These are phyloP conservation scores for Noctua fimbriata DNA, from an alignment of 2,888 invertebrate species.

Conservation along the genomic window DNA sequence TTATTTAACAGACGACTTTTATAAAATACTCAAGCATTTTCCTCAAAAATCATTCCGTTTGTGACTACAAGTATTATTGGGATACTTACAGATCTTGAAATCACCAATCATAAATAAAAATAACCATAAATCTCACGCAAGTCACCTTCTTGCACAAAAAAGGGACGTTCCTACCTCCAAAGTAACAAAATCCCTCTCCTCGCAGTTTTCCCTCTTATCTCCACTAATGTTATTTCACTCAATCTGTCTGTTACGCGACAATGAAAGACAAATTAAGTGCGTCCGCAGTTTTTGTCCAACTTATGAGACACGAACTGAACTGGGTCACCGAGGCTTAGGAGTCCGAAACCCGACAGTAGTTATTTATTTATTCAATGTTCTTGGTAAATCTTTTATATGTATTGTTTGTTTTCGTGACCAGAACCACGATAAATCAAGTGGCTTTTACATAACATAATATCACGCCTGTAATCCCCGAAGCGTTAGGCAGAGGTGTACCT, in stretches of 20 bases:
- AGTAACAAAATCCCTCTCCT: slow-evolving; percentile 2
- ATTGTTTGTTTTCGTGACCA: slow-evolving; percentile 5
- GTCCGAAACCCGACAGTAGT: slow-evolving; percentile 7
- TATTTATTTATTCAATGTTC: slow-evolving; percentile 49
- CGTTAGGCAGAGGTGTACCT: too few species aligned
- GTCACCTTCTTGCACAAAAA: neutral
- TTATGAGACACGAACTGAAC: slow-evolving; percentile 25
- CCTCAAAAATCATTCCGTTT: neutral
- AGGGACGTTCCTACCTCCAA: neutral
- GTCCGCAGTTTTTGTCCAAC: slow-evolving; percentile 45
- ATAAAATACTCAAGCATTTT: neutral
- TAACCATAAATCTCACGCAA: neutral
- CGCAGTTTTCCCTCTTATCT: slow-evolving; percentile 14
- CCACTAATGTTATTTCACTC: slow-evolving; percentile 50
- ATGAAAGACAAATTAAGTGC: slow-evolving; percentile 56
- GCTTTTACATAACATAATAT: neutral
- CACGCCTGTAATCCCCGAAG: too few species aligned
- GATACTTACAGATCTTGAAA: neutral
- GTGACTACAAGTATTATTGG: neutral
- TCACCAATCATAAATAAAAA: neutral
- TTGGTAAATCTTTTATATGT: slow-evolving; percentile 12
- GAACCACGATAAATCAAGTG: neutral
- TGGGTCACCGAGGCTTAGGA: slow-evolving; percentile 36
- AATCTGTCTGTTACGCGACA: slow-evolving; percentile 47
- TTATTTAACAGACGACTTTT: neutral